Base-by-base conservation (phyloP, 2,113 vertebrate species). In the Hyperoodon ampullatus region DNA sequence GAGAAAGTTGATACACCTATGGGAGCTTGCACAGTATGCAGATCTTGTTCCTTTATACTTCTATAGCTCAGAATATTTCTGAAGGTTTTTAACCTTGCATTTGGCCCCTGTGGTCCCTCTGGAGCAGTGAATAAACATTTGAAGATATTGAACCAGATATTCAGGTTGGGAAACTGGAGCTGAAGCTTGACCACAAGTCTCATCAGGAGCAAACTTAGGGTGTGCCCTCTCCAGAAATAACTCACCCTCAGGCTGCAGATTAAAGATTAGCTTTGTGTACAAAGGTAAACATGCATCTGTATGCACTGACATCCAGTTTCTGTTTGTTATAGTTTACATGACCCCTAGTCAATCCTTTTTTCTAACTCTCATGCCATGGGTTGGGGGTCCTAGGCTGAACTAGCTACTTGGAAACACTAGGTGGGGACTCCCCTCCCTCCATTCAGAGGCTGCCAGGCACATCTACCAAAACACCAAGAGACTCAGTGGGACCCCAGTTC, bases 341-440 rank as follows among this genome's bases (percentile, higher is more conserved):
- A 47, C 26, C 11, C 6, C 44, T 90, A 65, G 80, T 86, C 3
- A 0, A 78, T 44, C 2, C 3, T 39, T 66, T 33, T 78, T 70
- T 39, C 30, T 24, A 30, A 6, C 6, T 80, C 19, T 58, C 47
- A 16, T 10, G 4, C 55, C 44, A 35, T 1, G 39, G 50, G 7
- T 35, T 61, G 2, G 15, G n/a, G 9, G n/a, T 58, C 19, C 78
- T 80, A 58, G 21, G 39, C 24, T 47, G 28, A 58, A 42, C 11
- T 55, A 14, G 35, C 42, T 44, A 58, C 18, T 18, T 72, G 33
- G 55, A 26, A 72, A 61, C 23, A 78, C 33, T 30, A 60, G 19
- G 14, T 53, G 30, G 33, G 3, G 8, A 21, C 1, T 50, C 11
- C 1, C 1, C 12, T 24, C 1, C 6, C 10, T 8, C 15, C 42